Evolutionary conservation across 2,888 invertebrate species (phyloP).

Genomic region (Hanleya hanleyi): DNA sequence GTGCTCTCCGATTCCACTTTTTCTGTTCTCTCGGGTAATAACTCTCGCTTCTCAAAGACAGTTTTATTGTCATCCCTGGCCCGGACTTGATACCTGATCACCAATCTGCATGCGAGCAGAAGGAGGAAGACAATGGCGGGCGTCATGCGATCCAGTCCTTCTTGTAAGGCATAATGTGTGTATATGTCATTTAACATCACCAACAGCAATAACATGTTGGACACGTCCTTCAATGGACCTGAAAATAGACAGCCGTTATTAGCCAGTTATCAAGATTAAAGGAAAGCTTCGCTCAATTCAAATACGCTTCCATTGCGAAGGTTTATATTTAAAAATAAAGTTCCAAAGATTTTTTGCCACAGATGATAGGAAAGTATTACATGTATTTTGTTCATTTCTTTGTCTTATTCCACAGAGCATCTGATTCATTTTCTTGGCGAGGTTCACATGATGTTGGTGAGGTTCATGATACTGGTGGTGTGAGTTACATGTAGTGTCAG

Average conservation of each 20-base stretch:
- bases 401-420: too few relatives aligned
- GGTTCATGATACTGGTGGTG: too few relatives aligned
- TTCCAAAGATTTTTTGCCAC: too few relatives aligned
- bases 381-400: too few relatives aligned
- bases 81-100: constrained; percentile 68
- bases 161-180: constrained; percentile 76
- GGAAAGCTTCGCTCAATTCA: too few relatives aligned
- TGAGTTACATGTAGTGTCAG: too few relatives aligned
- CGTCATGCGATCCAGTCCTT: constrained; percentile 71
- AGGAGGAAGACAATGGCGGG: constrained; percentile 72
- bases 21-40: not conserved
- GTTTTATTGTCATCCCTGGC: constrained; percentile 39
- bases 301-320: too few relatives aligned
- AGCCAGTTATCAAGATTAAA: too few relatives aligned
- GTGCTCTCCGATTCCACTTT: not conserved
- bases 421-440: too few relatives aligned
- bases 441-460: too few relatives aligned
- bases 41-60: not conserved
- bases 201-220: constrained; percentile 87
- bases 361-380: too few relatives aligned
- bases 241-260: constrained; percentile 74
- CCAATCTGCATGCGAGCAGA: constrained; percentile 70
- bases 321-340: too few relatives aligned
- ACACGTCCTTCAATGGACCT: constrained; percentile 93
- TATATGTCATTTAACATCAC: constrained; percentile 93